A percentile compares a stretch with the other conserved stretches of the same genome.
Evolutionary conservation across 2,113 vertebrate genomes (phyloP).

Genomic region (Dromas ardeola): DNA sequence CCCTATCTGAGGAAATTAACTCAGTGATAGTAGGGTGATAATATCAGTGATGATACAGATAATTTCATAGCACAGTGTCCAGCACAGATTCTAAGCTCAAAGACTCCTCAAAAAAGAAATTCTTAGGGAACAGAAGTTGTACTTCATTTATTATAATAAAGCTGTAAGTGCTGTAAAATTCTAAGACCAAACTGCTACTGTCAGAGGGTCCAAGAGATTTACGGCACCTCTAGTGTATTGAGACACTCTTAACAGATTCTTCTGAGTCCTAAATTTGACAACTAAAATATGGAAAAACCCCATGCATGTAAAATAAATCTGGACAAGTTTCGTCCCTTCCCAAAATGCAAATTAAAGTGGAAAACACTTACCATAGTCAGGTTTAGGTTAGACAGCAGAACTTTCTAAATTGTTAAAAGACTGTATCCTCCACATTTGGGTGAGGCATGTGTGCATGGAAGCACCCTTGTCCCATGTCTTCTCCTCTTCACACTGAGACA

Average conservation of each 20-base stretch:
- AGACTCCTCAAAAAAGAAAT: neutral
- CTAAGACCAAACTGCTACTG: neutral
- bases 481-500: neutral
- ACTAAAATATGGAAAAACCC: neutral
- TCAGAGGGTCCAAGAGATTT: neutral
- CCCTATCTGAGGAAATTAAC: neutral
- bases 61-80: neutral
- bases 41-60: neutral
- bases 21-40: neutral
- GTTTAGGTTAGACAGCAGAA: neutral
- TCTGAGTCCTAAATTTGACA: neutral
- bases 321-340: neutral
- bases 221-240: rapidly evolving
- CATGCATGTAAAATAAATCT: neutral
- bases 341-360: neutral
- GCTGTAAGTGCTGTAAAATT: neutral
- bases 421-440: neutral
- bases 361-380: neutral
- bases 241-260: neutral
- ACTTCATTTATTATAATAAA: neutral
- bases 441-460: neutral
- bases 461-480: neutral
- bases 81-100: neutral
- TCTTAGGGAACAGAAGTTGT: neutral
- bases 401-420: neutral